A percentile compares a stretch with the other conserved stretches of the same genome.
These are phyloP conservation scores for Micromesistius poutassou DNA, from an alignment of 2,797 vertebrate species.

Conservation along the genomic window DNA sequence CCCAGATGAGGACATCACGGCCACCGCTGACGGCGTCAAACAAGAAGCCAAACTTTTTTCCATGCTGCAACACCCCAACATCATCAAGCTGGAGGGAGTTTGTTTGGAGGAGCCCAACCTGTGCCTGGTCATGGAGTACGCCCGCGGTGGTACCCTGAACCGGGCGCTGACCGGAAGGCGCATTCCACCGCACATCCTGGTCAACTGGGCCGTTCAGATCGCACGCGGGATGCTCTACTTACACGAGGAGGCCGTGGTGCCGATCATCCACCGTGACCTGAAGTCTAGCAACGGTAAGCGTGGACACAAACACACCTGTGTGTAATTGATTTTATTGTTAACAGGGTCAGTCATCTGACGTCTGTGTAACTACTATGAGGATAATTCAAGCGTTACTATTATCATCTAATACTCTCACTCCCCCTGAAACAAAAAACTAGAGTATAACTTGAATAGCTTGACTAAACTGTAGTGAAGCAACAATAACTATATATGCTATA, in stretches of 20 bases:
- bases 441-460: not conserved
- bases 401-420: not conserved
- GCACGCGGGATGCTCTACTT: constrained; percentile 93
- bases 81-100: constrained; percentile 88
- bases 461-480: not conserved
- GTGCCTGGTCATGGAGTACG: constrained; percentile 93
- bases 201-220: constrained; percentile 96
- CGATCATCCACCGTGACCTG: constrained; percentile 92
- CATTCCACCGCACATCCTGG: constrained; percentile 91
- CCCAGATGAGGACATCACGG: constrained; percentile 89
- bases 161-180: constrained; percentile 83
- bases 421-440: not conserved
- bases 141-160: constrained; percentile 89
- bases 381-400: not conserved
- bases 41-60: constrained; percentile 92
- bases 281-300: constrained; percentile 97
- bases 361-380: not conserved
- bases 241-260: constrained; percentile 88
- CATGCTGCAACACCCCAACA: constrained; percentile 89
- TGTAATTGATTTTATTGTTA: not conserved
- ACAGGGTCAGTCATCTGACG: not conserved
- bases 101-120: constrained; percentile 91
- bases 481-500: not conserved
- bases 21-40: constrained; percentile 83
- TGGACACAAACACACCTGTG: not conserved